Base-by-base conservation (phyloP, 1,140 invertebrate species). In the Drosophila setifemur region DNA sequence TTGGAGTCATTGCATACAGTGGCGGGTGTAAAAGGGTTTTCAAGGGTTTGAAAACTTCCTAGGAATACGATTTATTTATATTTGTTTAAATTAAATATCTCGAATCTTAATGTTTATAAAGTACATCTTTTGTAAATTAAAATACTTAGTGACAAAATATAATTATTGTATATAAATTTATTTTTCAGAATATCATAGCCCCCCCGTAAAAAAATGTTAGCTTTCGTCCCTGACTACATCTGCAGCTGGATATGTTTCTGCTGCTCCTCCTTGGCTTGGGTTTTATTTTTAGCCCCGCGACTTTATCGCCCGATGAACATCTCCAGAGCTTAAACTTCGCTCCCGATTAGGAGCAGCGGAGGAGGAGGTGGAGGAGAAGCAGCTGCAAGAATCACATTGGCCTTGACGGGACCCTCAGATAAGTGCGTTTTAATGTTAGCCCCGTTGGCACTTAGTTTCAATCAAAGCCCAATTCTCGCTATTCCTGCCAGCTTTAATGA, bases 351-450 rank as follows among this genome's bases (percentile, higher is more conserved):
- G 67, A 70, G 67, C 35, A 31, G 42, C 9, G 29, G 11, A 70
- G 66, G 29, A 39, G 63, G 21, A 21, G 50, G 12, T 7, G 14
- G 33, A 37, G 12, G 31, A 5, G 12, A 2, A 4, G n/a, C 45
- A 52, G 28, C 12, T 52, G 42, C 57, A 48, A 47, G 64, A 57
- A 58, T 42, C 52, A 2, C 25, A 26, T 26, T 72, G 69, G 69
- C 69, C 57, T 73, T 64, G 43, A 48, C 44, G 33, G 21, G 9
- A 7, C 18, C 23, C 23, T 35, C 37, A 67, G 82, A 82, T 86
- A 87, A 87, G 82, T 87, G 81, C 76, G 72, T 86, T 86, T 86
- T 86, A 86, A 86, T 86, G 81, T 86, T 73, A 55, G 68, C 54
- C 25, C 25, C 25, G 35, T 31, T 28, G 50, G 33, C 57, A 58